Base-by-base conservation (phyloP, 2,888 invertebrate species). In the Mythimna impura region DNA sequence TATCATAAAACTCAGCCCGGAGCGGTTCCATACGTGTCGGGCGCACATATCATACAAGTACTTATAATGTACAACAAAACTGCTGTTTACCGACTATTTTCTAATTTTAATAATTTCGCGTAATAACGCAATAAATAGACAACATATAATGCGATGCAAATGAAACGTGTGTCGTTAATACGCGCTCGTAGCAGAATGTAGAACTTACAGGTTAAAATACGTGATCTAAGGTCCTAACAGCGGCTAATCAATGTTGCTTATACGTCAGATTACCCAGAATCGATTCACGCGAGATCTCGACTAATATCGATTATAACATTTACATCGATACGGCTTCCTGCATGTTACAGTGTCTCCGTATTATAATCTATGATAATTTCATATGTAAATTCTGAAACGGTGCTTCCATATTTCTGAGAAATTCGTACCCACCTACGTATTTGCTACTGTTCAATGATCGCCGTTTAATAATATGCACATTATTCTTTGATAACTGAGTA, bases 291-390 rank as follows among this genome's bases (percentile, higher is more conserved):
- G 89, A 90, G 91, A 92, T 89, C 90, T 91, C 87, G 89, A 91
- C 92, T 91, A 93, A 94, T 92, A 93, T 92, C 92, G 93, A 94
- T 94, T 93, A 94, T 92, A 92, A 92, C 91, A 92, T 93, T 93
- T 92, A 92, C 91, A 90, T 91, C 91, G 89, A 90, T 89, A 90
- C 82, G 80, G 90, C 91, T 92, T 92, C 92, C 92, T 91, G 91
- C 86, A 89, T 84, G 86, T 83, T 87, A 73, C 79, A 82, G 85
- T 90, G 89, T 89, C 88, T 88, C 82, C 89, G 85, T 85, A 88
- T 84, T 84, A 90, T 91, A 91, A 91, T 91, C 87, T 91, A 90
- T 91, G 87, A 91, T 93, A 92, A 93, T 93, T 93, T 93, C 88
- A 88, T 92, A 93, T 94, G 93, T 91, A 91, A 93, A 93, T 94